Percentiles rank a stretch among this genome's conserved stretches.
Conservation (phyloP, 1,140 invertebrate species). For the Tetragonula clypearis region DNA sequence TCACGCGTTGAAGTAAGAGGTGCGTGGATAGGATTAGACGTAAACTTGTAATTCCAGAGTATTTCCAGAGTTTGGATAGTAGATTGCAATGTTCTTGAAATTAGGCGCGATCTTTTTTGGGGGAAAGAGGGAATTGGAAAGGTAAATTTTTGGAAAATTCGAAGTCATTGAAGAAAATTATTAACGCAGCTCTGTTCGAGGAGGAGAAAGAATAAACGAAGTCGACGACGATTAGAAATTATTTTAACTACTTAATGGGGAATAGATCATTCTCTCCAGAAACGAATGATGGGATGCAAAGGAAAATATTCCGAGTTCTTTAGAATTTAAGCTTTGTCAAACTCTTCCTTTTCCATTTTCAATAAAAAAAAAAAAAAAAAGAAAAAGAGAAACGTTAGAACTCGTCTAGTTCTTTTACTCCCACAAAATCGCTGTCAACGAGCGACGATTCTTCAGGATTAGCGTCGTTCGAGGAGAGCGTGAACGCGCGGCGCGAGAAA, state of each 20-base stretch:
- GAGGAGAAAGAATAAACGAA: too few relatives aligned
- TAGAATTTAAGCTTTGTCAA: neutral
- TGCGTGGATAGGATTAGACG: neutral
- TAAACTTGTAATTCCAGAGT: neutral
- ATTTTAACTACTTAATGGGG: too few relatives aligned
- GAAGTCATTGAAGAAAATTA: too few relatives aligned
- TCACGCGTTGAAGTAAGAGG: neutral
- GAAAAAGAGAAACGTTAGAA: neutral
- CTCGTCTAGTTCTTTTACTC: neutral
- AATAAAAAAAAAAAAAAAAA: neutral
- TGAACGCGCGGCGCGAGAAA: conserved; percentile 59
- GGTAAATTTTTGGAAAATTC: too few relatives aligned
- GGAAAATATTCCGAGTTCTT: neutral
- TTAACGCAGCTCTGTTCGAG: too few relatives aligned
- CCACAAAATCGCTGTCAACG: neutral
- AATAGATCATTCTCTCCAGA: too few relatives aligned
- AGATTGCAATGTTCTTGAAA: neutral
- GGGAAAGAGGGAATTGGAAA: too few relatives aligned
- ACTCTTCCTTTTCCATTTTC: neutral
- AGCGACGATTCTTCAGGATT: conserved; percentile 44
- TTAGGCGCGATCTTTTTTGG: neutral
- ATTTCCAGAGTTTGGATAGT: too few relatives aligned
- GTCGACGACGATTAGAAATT: too few relatives aligned
- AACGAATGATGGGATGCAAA: too few relatives aligned
- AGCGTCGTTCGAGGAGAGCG: conserved; percentile 52